Evolutionary conservation across 1,140 invertebrate species (phyloP), one percentile per base, ranked within the genome.

Genomic region (Lordiphosa stackelbergi): DNA sequence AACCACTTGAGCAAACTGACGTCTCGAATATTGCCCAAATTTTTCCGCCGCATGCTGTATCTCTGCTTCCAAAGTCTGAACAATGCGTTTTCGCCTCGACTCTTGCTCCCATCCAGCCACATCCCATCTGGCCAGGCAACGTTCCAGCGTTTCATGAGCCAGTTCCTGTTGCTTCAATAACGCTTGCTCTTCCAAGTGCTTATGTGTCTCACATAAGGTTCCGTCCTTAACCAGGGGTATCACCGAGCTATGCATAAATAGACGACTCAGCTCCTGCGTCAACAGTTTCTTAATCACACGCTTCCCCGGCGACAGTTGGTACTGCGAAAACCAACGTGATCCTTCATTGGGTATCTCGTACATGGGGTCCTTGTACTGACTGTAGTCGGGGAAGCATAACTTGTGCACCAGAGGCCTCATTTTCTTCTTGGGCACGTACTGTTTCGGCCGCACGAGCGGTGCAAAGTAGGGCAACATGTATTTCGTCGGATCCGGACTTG

Each of bases 11-110:
- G 5, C 28, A 0, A 59, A n/a, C 5, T 66, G 53, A 1, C 28
- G 10, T 1, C 12, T 24, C 6, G 37, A 11, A 0, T 47, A 52
- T 5, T 41, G 3, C 1, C 34, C 42, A 5, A 66, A 31, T 19
- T 43, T 45, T 1, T 57, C 10, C 0, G 69, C 52, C 8, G 61
- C 70, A 0, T n/a, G 9, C 2, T 64, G 9, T 4, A 71, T 46
- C 5, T 74, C 66, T 0, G n/a, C 13, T 51, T 81, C 75, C 41
- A 79, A 34, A n/a, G 63, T 43, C 0, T 57, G 13, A 0, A 58
- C 3, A 1, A 81, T 66, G 0, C 38, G 24, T 4, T 51, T 13
- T 0, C 40, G 41, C 1, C 62, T 41, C 1, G 12, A 28, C 22
- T 28, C 49, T 1, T 36, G 5, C 34, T 53, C 11, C 2, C 4